phyloP scores from a whole-genome alignment of 2,797 vertebrate genomes.

The Alauda arvensis region DNA sequence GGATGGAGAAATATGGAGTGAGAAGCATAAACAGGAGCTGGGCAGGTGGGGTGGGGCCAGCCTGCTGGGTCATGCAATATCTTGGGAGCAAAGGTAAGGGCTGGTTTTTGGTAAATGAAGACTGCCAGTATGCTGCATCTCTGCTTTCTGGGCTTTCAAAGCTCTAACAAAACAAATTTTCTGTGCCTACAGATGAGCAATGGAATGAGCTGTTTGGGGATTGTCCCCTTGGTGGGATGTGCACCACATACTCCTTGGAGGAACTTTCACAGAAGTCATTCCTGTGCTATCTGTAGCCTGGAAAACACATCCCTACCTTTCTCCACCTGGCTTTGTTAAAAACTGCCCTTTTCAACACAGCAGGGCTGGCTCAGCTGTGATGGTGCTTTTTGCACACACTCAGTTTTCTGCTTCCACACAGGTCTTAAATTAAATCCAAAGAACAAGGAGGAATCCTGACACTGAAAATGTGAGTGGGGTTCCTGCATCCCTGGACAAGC shows the following conservation, averaged over 20 bases:
- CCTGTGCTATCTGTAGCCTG: neutral
- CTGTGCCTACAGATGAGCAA: neutral
- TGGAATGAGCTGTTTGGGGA: neutral
- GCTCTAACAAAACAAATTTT: neutral
- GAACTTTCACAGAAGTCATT: neutral
- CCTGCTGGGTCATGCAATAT: neutral
- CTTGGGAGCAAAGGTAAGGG: neutral
- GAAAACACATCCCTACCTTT: neutral
- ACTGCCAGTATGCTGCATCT: neutral
- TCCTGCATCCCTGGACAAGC: neutral
- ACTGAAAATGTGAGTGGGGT: too few relatives aligned
- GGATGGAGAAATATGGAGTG: neutral
- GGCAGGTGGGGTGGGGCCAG: neutral
- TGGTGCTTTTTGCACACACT: neutral
- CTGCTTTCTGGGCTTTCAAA: neutral
- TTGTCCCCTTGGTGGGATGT: neutral
- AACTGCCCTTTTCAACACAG: rapidly evolving
- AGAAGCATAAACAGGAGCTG: neutral
- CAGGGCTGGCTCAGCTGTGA: neutral
- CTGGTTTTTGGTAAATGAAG: neutral
- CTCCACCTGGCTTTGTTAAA: rapidly evolving
- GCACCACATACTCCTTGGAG: rapidly evolving
- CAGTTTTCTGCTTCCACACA: neutral
- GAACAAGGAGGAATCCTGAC: neutral
- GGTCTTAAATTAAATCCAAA: neutral